Evolutionary conservation across 2,797 vertebrate genomes (phyloP), one percentile per base, ranked within the genome.

Genomic region (Clarias platycephalus): DNA sequence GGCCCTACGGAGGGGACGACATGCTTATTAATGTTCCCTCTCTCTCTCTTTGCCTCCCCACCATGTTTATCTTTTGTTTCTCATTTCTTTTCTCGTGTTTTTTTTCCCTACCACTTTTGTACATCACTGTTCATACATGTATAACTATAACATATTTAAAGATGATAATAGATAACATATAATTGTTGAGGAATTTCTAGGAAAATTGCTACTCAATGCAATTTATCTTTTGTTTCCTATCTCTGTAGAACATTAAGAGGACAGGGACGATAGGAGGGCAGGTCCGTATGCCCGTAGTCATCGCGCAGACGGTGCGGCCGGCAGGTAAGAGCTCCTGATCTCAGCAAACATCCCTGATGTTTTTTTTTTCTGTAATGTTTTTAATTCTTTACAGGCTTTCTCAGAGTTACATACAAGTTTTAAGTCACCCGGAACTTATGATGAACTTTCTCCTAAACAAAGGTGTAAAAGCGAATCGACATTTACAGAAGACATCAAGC

Each of bases 261-360:
- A 91, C 92, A 58, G 93, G 93, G 83, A 86, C 91, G 40, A 89
- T 93, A 80, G 93, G 94, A 57, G 84, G 71, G 88, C 96, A 94
- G 90, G 94, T 96, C 88, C 95, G 94, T 89, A 96, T 97, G 94
- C 95, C 96, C n/a, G 92, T 96, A 91, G 95, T 96, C 91, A 95
- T 96, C 92, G 95, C 95, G 66, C 95, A 95, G 92, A 95, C 95
- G 70, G 90, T 96, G 89, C 93, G 94, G 92, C 87, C 94, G 57
- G 94, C 94, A 95, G 95, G 95, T 97, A 92, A 79, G 88, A 74
- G 34, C 66, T 77, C 72, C n/a, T 44, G 18, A 10, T 20, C 16
- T 15, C 63, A 44, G 40, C 31, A 9, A 22, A 44, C 22, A 24
- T 40, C 64, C 18, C 3, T 1, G 16, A 34, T 6, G 2, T 15